phyloP scores from a whole-genome alignment of 2,113 vertebrate species.

The Gopherus evgoodei region DNA sequence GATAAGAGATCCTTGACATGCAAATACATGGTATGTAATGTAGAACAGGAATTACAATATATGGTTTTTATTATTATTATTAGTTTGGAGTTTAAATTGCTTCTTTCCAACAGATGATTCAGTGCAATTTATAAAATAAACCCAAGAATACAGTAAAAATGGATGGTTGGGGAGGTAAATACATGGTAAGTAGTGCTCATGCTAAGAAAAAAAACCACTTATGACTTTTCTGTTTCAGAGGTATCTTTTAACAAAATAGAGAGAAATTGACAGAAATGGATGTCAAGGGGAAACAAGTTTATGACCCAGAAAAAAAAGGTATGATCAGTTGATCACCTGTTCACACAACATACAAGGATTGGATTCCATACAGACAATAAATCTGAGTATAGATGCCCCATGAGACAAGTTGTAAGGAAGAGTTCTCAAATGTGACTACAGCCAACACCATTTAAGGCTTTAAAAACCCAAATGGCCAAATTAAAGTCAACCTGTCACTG shows the following conservation, averaged over 20 bases:
- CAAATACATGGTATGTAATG: neutral
- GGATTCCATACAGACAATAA: neutral
- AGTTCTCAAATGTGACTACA: neutral
- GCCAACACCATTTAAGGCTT: neutral
- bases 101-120: neutral
- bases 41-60: neutral
- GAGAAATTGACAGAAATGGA: neutral
- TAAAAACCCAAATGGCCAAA: constrained; percentile 2
- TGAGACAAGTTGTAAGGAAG: neutral
- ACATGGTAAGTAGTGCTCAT: neutral
- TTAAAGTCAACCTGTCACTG: neutral
- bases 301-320: neutral
- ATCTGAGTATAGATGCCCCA: neutral
- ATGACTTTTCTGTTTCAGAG: neutral
- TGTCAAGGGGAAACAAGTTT: neutral
- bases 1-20: neutral
- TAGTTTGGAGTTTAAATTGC: neutral
- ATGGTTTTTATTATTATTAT: neutral
- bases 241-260: neutral
- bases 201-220: neutral
- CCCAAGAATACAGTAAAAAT: neutral
- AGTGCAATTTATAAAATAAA: neutral
- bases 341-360: neutral
- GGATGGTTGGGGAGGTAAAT: neutral
- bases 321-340: neutral